A percentile compares a stretch with the other conserved stretches of the same genome.
These are phyloP conservation scores for Pagrus major DNA, from an alignment of 2,113 vertebrate species.

Conservation along the genomic window DNA sequence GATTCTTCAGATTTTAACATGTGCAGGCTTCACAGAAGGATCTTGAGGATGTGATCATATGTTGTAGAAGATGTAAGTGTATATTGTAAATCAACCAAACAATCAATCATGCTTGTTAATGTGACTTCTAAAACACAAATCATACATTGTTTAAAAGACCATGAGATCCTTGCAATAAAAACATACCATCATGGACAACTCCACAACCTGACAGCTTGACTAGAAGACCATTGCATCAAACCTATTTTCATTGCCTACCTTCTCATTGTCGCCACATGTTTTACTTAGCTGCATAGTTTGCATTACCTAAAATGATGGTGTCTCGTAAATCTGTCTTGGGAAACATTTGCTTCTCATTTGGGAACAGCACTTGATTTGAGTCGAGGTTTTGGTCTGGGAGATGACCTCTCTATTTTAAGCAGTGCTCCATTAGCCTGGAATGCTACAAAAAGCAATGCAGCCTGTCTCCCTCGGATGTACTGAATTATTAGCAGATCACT, in stretches of 20 bases:
- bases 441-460: constrained; percentile 14
- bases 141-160: not conserved
- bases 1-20: not conserved
- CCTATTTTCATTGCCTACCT: constrained; percentile 22
- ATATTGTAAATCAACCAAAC: not conserved
- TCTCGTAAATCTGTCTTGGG: constrained; percentile 60
- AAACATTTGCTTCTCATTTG: constrained; percentile 73
- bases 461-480: not conserved
- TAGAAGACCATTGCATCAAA: constrained; percentile 16
- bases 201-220: constrained; percentile 35
- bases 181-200: constrained; percentile 1
- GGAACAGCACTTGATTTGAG: constrained; percentile 18
- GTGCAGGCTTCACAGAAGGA: not conserved
- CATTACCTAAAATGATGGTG: constrained; percentile 25
- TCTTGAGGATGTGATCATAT: constrained; percentile 4
- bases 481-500: constrained; percentile 47
- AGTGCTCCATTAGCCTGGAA: constrained; percentile 18
- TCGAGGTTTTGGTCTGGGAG: constrained; percentile 18
- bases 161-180: constrained; percentile 15
- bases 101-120: not conserved
- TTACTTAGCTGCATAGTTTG: constrained; percentile 34
- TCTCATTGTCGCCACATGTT: constrained; percentile 41
- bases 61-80: not conserved
- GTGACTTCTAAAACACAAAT: constrained; percentile 1
- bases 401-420: constrained; percentile 36